Evolutionary conservation across 1,140 invertebrate species (phyloP), one percentile per base, ranked within the genome.

Genomic region (Spodoptera frugiperda): DNA sequence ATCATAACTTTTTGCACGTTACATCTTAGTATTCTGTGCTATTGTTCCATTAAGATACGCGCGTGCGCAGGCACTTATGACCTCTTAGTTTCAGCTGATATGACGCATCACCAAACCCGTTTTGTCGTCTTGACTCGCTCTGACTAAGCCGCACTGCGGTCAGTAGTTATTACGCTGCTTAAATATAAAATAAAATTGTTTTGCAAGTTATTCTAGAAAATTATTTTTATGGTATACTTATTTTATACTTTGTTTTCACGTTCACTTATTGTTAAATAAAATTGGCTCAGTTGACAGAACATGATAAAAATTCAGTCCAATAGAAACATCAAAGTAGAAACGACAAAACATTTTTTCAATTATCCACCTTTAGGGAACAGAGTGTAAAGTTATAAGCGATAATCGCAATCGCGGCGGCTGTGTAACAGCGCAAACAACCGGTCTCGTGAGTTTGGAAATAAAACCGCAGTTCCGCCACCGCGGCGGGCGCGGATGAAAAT

Each of bases 91-190:
- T 61, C 30, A 10, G 59, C 44, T 12, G 11, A 33, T 12, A 68
- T 76, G 74, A 76, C 74, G 74, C 74, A 76, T 76, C 61, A 68
- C 53, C 74, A 17, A 76, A 76, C 74, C 61, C 63, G 74, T 76
- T 76, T 55, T 57, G 63, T 68, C 61, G 63, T 68, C 74, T 55
- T 68, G 74, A 76, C 63, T 68, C 74, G 57, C 33, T 67, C 59
- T 76, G 74, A 76, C 74, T 76, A 76, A 76, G 61, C 51, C 61
- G 61, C 9, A n/a, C 17, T 55, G 70, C 53, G 61, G 61, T 33
- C 49, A 19, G 39, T 55, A 63, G n/a, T n/a, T n/a, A n/a, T 65
- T 75, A 76, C 53, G 53, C 51, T 48, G 57, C 49, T 75, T 30
- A 49, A 49, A 73, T 39, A 49, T 49, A 61, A 39, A 46, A 61